Base-by-base conservation (phyloP, 2,888 invertebrate species). In the Camptogramma bilineatum region DNA sequence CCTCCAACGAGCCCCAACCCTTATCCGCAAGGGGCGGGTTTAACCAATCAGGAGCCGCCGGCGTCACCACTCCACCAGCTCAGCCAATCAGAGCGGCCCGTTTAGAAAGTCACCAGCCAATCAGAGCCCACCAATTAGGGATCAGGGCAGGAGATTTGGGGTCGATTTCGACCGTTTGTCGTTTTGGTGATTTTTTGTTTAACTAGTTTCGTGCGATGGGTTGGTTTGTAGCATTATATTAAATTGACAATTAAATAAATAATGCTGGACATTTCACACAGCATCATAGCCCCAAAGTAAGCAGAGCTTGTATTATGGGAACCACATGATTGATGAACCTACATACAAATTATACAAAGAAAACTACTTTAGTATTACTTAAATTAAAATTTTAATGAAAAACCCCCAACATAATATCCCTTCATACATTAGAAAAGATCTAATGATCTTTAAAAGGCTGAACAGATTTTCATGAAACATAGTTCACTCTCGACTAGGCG, bases 81-180 rank as follows among this genome's bases (percentile, higher is more conserved):
- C 76, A 34, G 52, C 91, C 87, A 90, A 91, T 88, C 64, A 68
- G 60, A 50, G 17, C 0, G 5, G 65, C 2, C 65, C 60, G 71
- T 80, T 80, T 82, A 77, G 83, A 82, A 86, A 81, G 72, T 73
- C 65, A 24, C 66, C 58, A 78, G 68, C 91, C 90, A 91, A 92
- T 91, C 73, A 72, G 64, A 62, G 65, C 2, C 1, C 82, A 70
- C 83, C 86, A 88, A 91, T 91, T 90, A 90, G 63, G 80, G 86
- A 85, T 90, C 87, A 87, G 85, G 86, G 83, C 76, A 66, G 77
- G 80, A 83, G 82, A 84, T 91, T 91, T 89, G 87, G 91, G 91
- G 91, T 90, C 88, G 81, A 83, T 84, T 88, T 84, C 78, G 77
- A 74, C 73, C 80, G 80, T 81, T 90, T 86, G 79, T 79, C 81